A percentile compares a stretch with the other conserved stretches of the same genome.
Evolutionary conservation across 2,113 vertebrate genomes (phyloP).

Genomic region (Xiphias gladius): DNA sequence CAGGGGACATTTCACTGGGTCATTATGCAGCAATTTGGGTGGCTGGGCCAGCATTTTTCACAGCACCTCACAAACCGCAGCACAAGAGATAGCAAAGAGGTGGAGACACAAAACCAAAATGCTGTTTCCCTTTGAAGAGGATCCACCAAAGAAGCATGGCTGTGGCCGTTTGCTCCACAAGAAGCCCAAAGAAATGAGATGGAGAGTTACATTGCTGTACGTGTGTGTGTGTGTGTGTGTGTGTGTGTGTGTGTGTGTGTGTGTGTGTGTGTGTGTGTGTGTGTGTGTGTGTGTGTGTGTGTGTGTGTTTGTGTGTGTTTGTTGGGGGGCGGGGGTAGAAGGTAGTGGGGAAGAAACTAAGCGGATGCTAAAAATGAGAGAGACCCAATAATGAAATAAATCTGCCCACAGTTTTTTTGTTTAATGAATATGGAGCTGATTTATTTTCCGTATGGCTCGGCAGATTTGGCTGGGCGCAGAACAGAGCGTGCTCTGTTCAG

Average conservation of each 20-base stretch:
- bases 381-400: conserved; percentile 80
- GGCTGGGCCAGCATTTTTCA: conserved; percentile 65
- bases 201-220: conserved; percentile 34
- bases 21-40: conserved; percentile 71
- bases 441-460: conserved; percentile 80
- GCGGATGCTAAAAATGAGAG: conserved; percentile 59
- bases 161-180: conserved; percentile 29
- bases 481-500: conserved; percentile 77
- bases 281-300: too few species aligned
- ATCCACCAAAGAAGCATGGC: conserved; percentile 31
- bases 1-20: conserved; percentile 69
- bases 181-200: conserved; percentile 32
- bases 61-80: conserved; percentile 59
- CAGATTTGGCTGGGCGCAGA: conserved; percentile 72
- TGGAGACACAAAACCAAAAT: conserved; percentile 59
- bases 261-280: too few species aligned
- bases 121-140: conserved; percentile 55
- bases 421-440: conserved; percentile 80
- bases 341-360: conserved; percentile 30
- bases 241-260: too few species aligned
- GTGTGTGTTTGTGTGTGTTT: too few species aligned
- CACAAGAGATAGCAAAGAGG: conserved; percentile 64
- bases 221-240: neutral
- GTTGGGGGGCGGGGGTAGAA: neutral
- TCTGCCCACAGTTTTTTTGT: conserved; percentile 82